phyloP scores from a whole-genome alignment of 2,113 vertebrate species.

The Terrapene triunguis region DNA sequence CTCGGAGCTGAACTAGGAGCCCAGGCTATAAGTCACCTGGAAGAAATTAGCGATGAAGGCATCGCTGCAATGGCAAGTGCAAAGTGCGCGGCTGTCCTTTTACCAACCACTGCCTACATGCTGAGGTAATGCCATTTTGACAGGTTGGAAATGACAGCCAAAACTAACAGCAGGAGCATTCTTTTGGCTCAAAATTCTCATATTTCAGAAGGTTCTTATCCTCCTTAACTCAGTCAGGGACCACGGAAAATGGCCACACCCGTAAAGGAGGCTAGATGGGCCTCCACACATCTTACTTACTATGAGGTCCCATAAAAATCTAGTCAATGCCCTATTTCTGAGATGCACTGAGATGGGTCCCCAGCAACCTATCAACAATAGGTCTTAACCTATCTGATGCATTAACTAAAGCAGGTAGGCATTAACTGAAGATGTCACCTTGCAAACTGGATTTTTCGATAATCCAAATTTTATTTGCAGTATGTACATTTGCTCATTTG shows the following conservation, averaged over 20 bases:
- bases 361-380: not conserved
- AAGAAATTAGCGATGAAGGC: conserved; percentile 92
- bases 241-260: not conserved
- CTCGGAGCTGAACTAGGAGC: conserved; percentile 92
- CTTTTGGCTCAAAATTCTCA: not conserved
- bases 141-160: not conserved
- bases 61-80: conserved; percentile 90
- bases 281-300: not conserved
- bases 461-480: not conserved
- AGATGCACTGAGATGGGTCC: not conserved
- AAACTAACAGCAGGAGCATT: not conserved
- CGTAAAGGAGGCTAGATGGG: not conserved
- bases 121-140: conserved; percentile 81
- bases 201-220: fast-evolving
- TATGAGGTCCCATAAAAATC: not conserved
- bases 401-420: not conserved
- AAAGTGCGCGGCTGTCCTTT: conserved; percentile 87
- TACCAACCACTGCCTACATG: conserved; percentile 97
- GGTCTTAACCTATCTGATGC: not conserved
- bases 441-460: not conserved
- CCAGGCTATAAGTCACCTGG: conserved; percentile 93
- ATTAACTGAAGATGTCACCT: not conserved
- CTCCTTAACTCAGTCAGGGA: not conserved
- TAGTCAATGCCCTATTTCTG: not conserved
- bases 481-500: not conserved